Percentiles rank a stretch among this genome's conserved stretches.
phyloP scores from a whole-genome alignment of 53 echinoderm and acorn worm genomes.

The Stichopus horrens region DNA sequence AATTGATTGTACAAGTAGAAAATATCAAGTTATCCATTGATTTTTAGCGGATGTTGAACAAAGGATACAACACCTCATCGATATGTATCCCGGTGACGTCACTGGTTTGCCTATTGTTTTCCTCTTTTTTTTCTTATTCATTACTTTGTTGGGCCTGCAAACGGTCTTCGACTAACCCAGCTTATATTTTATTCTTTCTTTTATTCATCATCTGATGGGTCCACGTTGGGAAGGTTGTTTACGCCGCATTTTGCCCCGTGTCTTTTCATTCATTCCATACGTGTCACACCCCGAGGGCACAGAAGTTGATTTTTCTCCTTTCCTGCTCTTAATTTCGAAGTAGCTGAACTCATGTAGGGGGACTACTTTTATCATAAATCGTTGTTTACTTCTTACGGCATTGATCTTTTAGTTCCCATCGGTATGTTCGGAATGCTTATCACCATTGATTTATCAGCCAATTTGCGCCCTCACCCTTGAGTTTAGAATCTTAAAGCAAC shows the following conservation, averaged over 20 bases:
- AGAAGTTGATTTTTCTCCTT: constrained; percentile 18
- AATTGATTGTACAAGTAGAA: too few species aligned
- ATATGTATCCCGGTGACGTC: background rate
- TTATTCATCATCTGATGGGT: background rate
- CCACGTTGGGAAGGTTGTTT: constrained; percentile 6
- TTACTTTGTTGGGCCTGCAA: background rate
- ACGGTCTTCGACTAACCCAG: background rate
- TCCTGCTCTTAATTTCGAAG: background rate
- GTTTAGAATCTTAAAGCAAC: background rate
- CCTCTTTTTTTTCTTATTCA: background rate
- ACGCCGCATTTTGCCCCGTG: background rate
- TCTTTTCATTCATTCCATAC: background rate
- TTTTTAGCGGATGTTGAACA: too few species aligned
- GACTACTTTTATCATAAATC: constrained; percentile 39
- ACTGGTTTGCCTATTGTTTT: background rate
- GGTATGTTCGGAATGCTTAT: constrained; percentile 31
- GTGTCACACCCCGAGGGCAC: constrained; percentile 38
- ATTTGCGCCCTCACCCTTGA: constrained; percentile 28
- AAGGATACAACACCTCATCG: too few species aligned
- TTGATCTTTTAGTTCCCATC: constrained; percentile 21
- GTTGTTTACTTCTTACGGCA: constrained; percentile 31
- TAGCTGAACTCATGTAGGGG: constrained; percentile 14
- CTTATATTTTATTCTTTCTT: background rate
- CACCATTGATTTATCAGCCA: constrained; percentile 30
- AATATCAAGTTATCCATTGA: too few species aligned